These are phyloP conservation scores for Nanorana parkeri DNA, from an alignment of 2,113 vertebrate species.

Conservation along the genomic window DNA sequence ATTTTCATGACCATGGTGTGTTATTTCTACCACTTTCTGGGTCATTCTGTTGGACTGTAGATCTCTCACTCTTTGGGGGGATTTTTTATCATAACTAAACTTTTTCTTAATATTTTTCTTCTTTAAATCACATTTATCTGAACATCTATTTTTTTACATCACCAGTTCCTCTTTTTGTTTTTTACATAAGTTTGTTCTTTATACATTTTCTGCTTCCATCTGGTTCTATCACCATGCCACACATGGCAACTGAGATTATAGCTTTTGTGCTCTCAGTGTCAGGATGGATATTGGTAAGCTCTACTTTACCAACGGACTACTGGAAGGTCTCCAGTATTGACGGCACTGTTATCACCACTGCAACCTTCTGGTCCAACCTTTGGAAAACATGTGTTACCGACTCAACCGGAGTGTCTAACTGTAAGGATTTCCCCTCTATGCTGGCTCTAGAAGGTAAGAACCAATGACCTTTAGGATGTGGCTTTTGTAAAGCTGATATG, in stretches of 20 bases:
- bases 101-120: not conserved
- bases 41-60: not conserved
- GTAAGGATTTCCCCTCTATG: conserved; percentile 94
- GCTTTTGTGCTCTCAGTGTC: conserved; percentile 82
- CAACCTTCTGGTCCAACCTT: conserved; percentile 90
- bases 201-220: not conserved
- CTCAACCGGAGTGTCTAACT: conserved; percentile 93
- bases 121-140: not conserved
- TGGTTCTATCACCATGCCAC: conserved; percentile 69
- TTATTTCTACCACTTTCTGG: conserved; percentile 5
- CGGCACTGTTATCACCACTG: conserved; percentile 94
- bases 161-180: not conserved
- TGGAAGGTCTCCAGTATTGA: conserved; percentile 94
- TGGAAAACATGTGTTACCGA: conserved; percentile 96
- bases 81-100: no score
- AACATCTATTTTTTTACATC: not conserved
- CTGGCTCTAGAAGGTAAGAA: conserved; percentile 88
- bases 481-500: no score
- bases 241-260: conserved; percentile 83
- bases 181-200: not conserved
- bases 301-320: conserved; percentile 90
- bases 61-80: not conserved
- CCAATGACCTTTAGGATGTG: no score
- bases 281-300: conserved; percentile 89
- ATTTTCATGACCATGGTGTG: conserved; percentile 19